Evolutionary conservation across 2,113 vertebrate genomes (phyloP).

Genomic region (Pelvicachromis taeniatus): DNA sequence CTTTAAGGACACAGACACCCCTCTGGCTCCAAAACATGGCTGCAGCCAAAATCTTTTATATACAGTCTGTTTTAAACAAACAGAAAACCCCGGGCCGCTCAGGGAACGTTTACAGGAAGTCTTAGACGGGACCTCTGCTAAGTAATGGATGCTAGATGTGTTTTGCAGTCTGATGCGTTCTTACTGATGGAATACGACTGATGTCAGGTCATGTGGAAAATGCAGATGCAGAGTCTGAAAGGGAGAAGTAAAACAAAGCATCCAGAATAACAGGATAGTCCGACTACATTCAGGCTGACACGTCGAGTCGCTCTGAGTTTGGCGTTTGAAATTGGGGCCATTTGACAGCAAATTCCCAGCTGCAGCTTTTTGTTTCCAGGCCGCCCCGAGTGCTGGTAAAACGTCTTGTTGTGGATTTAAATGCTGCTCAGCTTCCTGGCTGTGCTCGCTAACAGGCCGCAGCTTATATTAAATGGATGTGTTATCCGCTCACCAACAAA

Average conservation of each 20-base stretch:
- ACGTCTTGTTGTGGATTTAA: neutral
- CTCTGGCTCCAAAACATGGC: neutral
- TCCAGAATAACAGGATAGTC: neutral
- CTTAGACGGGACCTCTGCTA: neutral
- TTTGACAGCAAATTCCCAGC: neutral
- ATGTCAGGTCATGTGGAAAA: accelerated
- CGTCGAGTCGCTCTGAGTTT: neutral
- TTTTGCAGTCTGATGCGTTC: neutral
- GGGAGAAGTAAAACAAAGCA: neutral
- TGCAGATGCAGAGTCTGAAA: neutral
- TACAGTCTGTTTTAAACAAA: neutral
- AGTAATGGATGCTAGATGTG: neutral
- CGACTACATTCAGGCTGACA: neutral
- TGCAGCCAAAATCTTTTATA: neutral
- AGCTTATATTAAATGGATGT: neutral
- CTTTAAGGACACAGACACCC: neutral
- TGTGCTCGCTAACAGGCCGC: neutral
- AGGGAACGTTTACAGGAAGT: neutral
- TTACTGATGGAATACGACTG: neutral
- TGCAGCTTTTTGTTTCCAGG: neutral
- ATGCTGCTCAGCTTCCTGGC: neutral
- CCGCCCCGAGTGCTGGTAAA: neutral
- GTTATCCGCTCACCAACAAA: neutral
- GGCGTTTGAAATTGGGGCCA: neutral
- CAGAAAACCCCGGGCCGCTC: neutral